Base-by-base conservation (phyloP, 1,140 invertebrate genomes). In the Scaptomyza hsui region DNA sequence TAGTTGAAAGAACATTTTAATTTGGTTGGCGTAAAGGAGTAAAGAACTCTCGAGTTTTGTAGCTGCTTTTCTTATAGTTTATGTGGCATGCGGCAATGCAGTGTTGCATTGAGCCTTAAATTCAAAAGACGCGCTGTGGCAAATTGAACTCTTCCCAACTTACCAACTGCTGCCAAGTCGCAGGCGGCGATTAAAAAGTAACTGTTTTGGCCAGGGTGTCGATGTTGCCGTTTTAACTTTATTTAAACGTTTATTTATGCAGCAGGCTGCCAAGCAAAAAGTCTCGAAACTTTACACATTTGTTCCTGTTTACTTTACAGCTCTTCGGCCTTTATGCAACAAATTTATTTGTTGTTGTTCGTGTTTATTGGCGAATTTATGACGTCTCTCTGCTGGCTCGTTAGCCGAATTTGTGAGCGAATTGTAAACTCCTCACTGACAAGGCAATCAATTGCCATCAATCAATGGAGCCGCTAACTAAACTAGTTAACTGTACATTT, bases 1-100 rank as follows among this genome's bases (percentile, higher is more conserved):
- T 90, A 90, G 88, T 90, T 90, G 88, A 90, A 90, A 88, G 88
- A 90, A 90, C 88, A 90, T 90, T 90, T 90, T 90, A 90, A 90
- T 90, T 90, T 90, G 82, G 88, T 68, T 71, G 70, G 42, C 37
- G 6, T 7, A 29, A 29, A 29, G 26, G 26, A 29, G 26, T 21
- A 2, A 21, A 21, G 19, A 21, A 21, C 19, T 21, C 26, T 29
- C 48, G 56, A 19, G 60, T 37, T 21, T 45, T 68, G 61, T 16
- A 48, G 76, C 72, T 86, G 82, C 75, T 86, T 88, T 82, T 65
- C 83, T 67, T 88, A 82, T 88, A 68, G 82, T 88, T 88, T 88
- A 88, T 88, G 82, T 89, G 78, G 71, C 82, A 81, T 72, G 83
- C 68, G 70, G 69, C 62, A 68, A 44, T 69, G 72, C 61, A 62